These are phyloP conservation scores for Acronicta aceris DNA, from an alignment of 2,888 invertebrate genomes.

Conservation along the genomic window DNA sequence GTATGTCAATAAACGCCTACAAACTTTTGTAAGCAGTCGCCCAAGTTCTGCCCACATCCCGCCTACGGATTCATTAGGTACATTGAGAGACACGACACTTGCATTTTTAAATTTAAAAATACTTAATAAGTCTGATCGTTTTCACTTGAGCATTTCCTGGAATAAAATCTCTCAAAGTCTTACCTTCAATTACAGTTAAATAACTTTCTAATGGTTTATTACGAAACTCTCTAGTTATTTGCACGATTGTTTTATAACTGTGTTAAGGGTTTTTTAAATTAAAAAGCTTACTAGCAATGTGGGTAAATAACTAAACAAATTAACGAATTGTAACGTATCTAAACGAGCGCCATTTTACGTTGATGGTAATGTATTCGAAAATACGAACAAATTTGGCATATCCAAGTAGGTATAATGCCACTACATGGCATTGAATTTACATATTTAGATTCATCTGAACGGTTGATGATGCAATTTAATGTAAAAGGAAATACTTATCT, in stretches of 20 bases:
- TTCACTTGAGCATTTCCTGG: conserved; percentile 8
- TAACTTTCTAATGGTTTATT: conserved; percentile 5
- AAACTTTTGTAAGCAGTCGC: neutral
- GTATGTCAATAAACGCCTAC: conserved; percentile 2
- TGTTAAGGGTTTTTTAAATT: no score
- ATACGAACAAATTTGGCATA: neutral
- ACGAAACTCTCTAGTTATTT: neutral
- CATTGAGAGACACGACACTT: neutral
- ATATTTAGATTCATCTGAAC: neutral
- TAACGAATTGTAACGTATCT: no score
- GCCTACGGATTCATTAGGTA: conserved; percentile 1
- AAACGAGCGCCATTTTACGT: no score
- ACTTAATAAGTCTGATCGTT: neutral
- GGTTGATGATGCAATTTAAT: neutral
- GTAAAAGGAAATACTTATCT: neutral
- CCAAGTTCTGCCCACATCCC: conserved; percentile 1
- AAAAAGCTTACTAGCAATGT: no score
- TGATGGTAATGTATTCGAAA: neutral
- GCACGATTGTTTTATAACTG: neutral
- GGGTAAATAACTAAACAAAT: no score
- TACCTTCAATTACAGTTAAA: neutral
- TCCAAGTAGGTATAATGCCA: neutral
- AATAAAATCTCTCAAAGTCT: neutral
- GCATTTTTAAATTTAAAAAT: neutral
- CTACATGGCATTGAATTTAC: neutral